Base-by-base conservation (phyloP, 2,113 vertebrate species). In the Cochlearius cochlearius region DNA sequence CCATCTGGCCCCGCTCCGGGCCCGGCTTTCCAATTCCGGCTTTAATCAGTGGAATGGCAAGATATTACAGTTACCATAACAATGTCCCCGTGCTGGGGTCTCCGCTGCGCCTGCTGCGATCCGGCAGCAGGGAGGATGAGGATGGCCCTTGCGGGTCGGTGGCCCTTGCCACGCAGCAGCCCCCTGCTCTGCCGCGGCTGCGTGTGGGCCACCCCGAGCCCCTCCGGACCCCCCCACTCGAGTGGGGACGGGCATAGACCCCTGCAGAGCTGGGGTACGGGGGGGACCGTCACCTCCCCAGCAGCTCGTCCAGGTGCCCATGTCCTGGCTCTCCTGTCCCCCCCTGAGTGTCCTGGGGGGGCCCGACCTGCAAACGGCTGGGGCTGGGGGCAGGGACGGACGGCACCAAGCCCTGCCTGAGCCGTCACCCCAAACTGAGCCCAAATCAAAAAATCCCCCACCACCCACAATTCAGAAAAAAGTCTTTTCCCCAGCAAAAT, bases 41-140 rank as follows among this genome's bases (percentile, higher is more conserved):
- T 97, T 92, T 97, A 97, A 97, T 97, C 97, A 93, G 92, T 91
- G 81, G 83, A 94, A 96, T 90, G 89, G 93, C 49, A 47, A 55
- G 97, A 95, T 96, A 91, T 94, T 93, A 38, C 71, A 4, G 96
- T 96, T 97, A 84, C 96, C 94, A 94, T 96, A 90, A 90, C 95
- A 96, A 97, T 93, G 0, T 60, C 85, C 85, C 78, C 0, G 9
- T 69, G 83, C 89, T 4, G 2, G 75, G 74, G 89, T 67, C 92
- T 77, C 36, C 0, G 2, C 52, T 0, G 0, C 0, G 3, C 56
- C 58, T 32, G 52, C 82, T 3, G 6, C 5, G 34, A 52, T 38
- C 43, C 9, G 0, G 49, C 0, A 0, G 2, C n/a, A 63, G 43
- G 43, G 49, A 86, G 47, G 38, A 14, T 36, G 76, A 86, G 47